These are phyloP conservation scores for Julus scanicus DNA, from an alignment of 2,888 invertebrate species.

Conservation along the genomic window DNA sequence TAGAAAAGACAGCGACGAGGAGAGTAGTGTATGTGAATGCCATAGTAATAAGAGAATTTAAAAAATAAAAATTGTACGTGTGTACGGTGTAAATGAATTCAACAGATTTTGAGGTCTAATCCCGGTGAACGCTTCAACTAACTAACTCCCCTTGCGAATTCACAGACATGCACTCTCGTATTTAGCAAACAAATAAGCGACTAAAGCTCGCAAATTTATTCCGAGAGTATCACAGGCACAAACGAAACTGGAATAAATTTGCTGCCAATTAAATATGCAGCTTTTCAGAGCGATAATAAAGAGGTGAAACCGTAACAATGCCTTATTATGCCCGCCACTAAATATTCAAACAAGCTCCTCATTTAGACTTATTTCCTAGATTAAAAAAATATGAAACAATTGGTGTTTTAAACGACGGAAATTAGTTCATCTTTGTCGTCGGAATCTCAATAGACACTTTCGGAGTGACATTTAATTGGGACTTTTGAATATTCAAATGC, in stretches of 20 bases:
- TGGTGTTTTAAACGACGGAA: not conserved
- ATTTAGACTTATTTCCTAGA: not conserved
- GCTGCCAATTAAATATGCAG: not conserved
- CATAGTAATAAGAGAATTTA: not conserved
- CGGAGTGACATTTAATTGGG: not conserved
- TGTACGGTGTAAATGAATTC: not conserved
- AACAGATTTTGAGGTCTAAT: not conserved
- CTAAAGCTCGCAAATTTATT: not conserved
- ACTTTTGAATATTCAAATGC: not conserved
- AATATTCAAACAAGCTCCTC: not conserved
- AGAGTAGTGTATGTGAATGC: not conserved
- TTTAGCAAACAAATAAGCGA: not conserved
- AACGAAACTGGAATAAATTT: constrained; percentile 1
- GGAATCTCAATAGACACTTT: not conserved
- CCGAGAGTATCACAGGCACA: not conserved
- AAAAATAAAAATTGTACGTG: not conserved
- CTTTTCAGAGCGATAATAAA: not conserved
- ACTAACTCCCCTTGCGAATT: not conserved
- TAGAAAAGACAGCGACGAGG: not conserved
- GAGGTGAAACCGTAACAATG: not conserved
- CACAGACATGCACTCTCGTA: not conserved
- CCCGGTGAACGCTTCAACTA: not conserved
- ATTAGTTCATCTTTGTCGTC: not conserved
- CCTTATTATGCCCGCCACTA: not conserved
- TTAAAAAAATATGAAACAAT: not conserved